These are phyloP conservation scores for Bruchidius siliquastri DNA, from an alignment of 2,888 invertebrate genomes.

Conservation along the genomic window DNA sequence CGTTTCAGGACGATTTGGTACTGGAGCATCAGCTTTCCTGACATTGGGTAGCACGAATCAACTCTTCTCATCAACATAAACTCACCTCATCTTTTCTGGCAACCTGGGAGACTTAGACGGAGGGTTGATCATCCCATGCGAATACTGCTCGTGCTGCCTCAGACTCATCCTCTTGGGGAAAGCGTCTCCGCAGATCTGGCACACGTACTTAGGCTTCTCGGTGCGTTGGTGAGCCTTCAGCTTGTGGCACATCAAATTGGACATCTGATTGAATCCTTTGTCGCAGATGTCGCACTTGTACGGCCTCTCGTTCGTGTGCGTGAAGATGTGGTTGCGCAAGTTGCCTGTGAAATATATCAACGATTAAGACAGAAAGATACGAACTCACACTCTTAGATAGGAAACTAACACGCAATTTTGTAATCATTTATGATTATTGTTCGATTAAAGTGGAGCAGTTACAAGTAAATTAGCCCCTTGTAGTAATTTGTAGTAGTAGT, in stretches of 20 bases:
- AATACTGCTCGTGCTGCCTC: slow-evolving; percentile 55
- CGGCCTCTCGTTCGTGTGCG: slow-evolving; percentile 73
- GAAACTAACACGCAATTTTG: no score
- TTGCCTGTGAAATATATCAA: slow-evolving; percentile 54
- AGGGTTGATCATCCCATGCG: slow-evolving; percentile 45
- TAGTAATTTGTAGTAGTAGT: no score
- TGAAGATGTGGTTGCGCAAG: slow-evolving; percentile 70
- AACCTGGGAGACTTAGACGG: not conserved
- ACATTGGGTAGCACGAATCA: no score
- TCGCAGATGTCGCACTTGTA: slow-evolving; percentile 71
- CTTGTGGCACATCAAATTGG: slow-evolving; percentile 74
- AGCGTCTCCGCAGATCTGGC: slow-evolving; percentile 53
- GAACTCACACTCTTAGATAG: no score
- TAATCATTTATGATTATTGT: no score
- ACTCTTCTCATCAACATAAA: no score
- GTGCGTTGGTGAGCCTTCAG: slow-evolving; percentile 56
- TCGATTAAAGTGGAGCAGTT: no score
- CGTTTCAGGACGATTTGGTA: no score
- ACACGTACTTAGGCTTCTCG: slow-evolving; percentile 52
- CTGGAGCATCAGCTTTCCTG: no score
- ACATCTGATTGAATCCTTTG: slow-evolving; percentile 77
- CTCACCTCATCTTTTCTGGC: not conserved
- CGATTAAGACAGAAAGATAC: no score
- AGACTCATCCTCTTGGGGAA: slow-evolving; percentile 53
- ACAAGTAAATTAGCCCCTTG: no score